Evolutionary conservation across 2,888 invertebrate genomes (phyloP).

Genomic region (Watsonalla cultraria): DNA sequence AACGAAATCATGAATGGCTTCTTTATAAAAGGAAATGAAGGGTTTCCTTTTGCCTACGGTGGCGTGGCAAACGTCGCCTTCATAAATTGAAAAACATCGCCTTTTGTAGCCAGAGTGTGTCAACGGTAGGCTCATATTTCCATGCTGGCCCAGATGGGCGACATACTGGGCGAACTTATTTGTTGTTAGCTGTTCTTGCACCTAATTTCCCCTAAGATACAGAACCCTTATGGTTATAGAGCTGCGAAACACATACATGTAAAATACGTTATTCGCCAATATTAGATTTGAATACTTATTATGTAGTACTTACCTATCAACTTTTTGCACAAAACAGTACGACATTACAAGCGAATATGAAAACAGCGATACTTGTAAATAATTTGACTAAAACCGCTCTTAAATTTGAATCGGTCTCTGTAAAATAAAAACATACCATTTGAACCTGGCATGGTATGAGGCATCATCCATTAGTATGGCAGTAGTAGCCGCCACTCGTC

Average conservation of each 20-base stretch:
- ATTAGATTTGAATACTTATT: no score
- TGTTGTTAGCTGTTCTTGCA: no score
- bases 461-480: constrained; percentile 59
- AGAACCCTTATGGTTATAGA: no score
- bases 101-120: background rate
- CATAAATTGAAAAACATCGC: background rate
- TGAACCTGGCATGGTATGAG: constrained; percentile 29
- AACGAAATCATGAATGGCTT: constrained; percentile 43
- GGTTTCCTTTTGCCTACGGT: constrained; percentile 53
- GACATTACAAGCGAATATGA: no score
- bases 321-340: no score
- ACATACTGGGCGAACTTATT: background rate
- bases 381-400: background rate
- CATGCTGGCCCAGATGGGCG: background rate
- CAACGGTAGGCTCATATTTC: background rate
- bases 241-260: no score
- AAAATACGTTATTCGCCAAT: no score
- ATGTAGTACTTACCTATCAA: no score
- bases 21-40: constrained; percentile 56
- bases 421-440: constrained; percentile 51
- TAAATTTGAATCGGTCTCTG: constrained; percentile 22
- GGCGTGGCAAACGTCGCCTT: constrained; percentile 9
- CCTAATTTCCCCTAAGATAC: no score
- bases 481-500: constrained; percentile 47
- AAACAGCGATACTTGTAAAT: background rate